Evolutionary conservation across 2,888 invertebrate genomes (phyloP).

Genomic region (Gari tellinella): DNA sequence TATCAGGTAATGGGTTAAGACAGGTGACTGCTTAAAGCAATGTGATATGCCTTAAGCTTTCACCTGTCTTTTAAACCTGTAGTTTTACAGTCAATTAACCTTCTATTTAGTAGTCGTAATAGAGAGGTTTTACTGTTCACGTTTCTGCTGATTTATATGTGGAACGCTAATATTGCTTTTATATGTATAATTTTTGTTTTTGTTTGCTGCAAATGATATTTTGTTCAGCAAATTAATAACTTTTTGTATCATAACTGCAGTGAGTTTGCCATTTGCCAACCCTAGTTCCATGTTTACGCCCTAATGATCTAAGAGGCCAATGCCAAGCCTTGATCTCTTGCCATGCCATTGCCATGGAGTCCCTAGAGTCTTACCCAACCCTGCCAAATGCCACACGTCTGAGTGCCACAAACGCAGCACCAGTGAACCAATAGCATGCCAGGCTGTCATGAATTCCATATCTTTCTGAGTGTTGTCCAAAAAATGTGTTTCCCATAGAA

Average conservation of each 20-base stretch:
- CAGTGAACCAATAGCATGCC: conserved; percentile 19
- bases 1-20: too few relatives aligned
- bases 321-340: conserved; percentile 16
- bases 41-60: too few relatives aligned
- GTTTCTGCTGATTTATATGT: not conserved
- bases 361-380: conserved; percentile 22
- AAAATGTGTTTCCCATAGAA: conserved; percentile 1
- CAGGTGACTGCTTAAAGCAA: too few relatives aligned
- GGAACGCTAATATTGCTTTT: not conserved
- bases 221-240: not conserved
- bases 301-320: conserved; percentile 11
- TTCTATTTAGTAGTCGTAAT: too few relatives aligned
- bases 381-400: conserved; percentile 14
- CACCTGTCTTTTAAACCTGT: too few relatives aligned
- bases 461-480: conserved; percentile 5
- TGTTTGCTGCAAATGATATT: not conserved
- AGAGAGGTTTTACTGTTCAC: too few relatives aligned
- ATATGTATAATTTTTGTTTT: not conserved
- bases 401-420: conserved; percentile 23
- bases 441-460: not conserved
- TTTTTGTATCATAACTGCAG: conserved; percentile 51
- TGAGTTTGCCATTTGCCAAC: conserved; percentile 47
- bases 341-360: conserved; percentile 33
- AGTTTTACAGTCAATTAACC: too few relatives aligned
- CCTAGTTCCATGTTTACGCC: conserved; percentile 26